Evolutionary conservation across 2,113 vertebrate species (phyloP), one percentile per base, ranked within the genome.

Genomic region (Oenanthe oenanthe): DNA sequence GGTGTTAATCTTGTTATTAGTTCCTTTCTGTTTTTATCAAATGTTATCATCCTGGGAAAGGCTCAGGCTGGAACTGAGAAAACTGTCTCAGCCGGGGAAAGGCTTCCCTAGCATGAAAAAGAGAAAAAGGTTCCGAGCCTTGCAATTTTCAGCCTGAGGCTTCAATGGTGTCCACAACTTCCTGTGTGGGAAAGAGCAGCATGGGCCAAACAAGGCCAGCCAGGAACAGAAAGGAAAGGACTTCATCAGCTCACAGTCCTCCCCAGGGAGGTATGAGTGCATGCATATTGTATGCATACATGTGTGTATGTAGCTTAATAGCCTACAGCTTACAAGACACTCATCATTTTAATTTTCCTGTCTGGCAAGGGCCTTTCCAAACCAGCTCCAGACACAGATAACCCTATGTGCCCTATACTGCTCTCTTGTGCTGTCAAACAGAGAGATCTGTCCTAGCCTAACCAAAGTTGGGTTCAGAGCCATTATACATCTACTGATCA

Each of bases 271-370:
- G 4, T 47, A 78, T 29, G 57, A 34, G 26, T 74, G 45, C 51
- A 22, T 1, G 0, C 12, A 9, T 47, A 13, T 9, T 42, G 10
- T 61, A 13, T 7, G 20, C 28, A 40, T 2, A 7, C 2, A 7
- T 0, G 0, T 10, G 28, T 20, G 9, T 54, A 14, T 8, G 22
- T 22, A 78, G 20, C 20, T 50, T 42, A 66, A 67, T 28, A 50
- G 29, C 4, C 36, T 83, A 38, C 53, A 47, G 51, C 36, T 62
- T 63, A 54, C 4, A 31, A 57, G 24, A 54, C 26, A 26, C 13
- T 38, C 2, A 0, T 36, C 1, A 13, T 84, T 88, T 91, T 71
- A 19, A n/a, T 54, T 63, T 51, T 89, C 48, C 74, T 51, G 17
- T 18, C 73, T 17, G 4, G 26, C 34, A 67, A 48, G 8, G 17